Base-by-base conservation (phyloP, 2,888 invertebrate species). In the Tinea semifulvella region DNA sequence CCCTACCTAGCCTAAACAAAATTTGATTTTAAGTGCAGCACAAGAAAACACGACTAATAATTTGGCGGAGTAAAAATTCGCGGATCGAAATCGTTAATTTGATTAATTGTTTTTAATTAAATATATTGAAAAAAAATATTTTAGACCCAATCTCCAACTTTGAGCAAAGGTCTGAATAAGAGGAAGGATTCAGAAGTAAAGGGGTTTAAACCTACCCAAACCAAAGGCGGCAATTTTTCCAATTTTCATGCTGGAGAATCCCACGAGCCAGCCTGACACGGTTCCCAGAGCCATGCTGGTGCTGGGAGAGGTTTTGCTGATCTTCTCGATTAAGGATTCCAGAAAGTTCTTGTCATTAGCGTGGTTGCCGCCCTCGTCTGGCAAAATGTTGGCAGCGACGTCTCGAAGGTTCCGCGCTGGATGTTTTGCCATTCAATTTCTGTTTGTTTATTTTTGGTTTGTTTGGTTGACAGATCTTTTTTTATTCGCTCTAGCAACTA, bases 141-240 rank as follows among this genome's bases (percentile, higher is more conserved):
- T n/a, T n/a, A n/a, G n/a, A n/a, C n/a, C n/a, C n/a, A n/a, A n/a
- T n/a, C n/a, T n/a, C n/a, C n/a, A n/a, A n/a, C n/a, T n/a, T n/a
- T n/a, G n/a, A n/a, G n/a, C n/a, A n/a, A n/a, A n/a, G n/a, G n/a
- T n/a, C n/a, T n/a, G n/a, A n/a, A n/a, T n/a, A n/a, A n/a, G n/a
- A n/a, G n/a, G n/a, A n/a, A n/a, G n/a, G n/a, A n/a, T n/a, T n/a
- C n/a, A n/a, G n/a, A n/a, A n/a, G n/a, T n/a, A n/a, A n/a, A n/a
- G n/a, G n/a, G n/a, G n/a, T n/a, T n/a, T n/a, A 14, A 13, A 31
- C 31, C 14, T 14, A 31, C 31, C 36, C 27, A 96, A 75, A 0
- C 94, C 91, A 47, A 93, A 87, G 0, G 96, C 96, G 0, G 93
- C 92, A 13, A 90, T 82, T 73, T 94, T 94, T 0, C 96, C 96